These are phyloP conservation scores for Dicyrtoma fusca DNA, from an alignment of 2,888 invertebrate genomes.

Conservation along the genomic window DNA sequence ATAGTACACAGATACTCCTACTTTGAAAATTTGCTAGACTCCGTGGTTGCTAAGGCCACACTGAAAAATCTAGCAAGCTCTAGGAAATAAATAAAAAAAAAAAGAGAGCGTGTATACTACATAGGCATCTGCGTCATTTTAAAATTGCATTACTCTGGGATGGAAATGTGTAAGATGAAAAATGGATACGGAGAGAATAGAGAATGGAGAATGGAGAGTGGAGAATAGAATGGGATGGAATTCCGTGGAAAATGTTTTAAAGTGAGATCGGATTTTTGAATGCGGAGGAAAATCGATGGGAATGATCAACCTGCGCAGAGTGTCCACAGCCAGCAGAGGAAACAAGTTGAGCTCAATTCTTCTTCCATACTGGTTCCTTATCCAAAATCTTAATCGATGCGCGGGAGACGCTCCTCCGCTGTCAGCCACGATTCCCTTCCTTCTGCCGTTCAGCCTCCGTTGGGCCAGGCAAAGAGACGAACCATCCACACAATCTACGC, in stretches of 20 bases:
- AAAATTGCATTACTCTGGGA: background rate
- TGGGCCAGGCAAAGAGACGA: too few relatives aligned
- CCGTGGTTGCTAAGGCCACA: too few relatives aligned
- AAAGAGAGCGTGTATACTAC: too few relatives aligned
- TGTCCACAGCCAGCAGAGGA: background rate
- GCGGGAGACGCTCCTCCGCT: conserved; percentile 42
- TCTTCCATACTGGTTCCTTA: conserved; percentile 39
- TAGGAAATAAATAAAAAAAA: too few relatives aligned
- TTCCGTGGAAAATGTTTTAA: too few relatives aligned
- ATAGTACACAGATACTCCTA: too few relatives aligned
- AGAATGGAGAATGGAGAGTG: too few relatives aligned
- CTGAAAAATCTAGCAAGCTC: too few relatives aligned
- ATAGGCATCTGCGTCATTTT: too few relatives aligned
- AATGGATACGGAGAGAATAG: background rate
- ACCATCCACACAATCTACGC: too few relatives aligned
- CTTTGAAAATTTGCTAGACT: too few relatives aligned
- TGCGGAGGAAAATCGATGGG: conserved; percentile 32
- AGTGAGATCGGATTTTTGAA: conserved; percentile 14
- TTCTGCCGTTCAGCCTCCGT: background rate
- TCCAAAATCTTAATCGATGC: conserved; percentile 46
- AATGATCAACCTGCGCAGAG: conserved; percentile 33
- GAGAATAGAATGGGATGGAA: too few relatives aligned
- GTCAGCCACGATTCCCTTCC: conserved; percentile 1
- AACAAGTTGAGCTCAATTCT: conserved; percentile 8
- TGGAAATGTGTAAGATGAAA: background rate